These are phyloP conservation scores for Argynnis bischoffii DNA, from an alignment of 2,888 invertebrate species.

Conservation along the genomic window DNA sequence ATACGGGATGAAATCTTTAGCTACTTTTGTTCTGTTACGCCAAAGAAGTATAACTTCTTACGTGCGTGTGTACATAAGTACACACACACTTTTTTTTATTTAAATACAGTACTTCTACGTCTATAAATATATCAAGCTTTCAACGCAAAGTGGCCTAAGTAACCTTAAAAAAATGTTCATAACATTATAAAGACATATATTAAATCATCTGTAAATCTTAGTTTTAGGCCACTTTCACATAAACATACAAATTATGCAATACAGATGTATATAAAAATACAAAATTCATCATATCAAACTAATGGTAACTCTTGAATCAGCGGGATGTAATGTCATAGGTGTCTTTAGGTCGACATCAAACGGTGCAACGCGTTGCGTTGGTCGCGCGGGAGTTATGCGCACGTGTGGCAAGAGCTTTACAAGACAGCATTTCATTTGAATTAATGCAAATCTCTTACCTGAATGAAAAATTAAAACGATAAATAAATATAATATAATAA, in stretches of 20 bases:
- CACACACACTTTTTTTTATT: too few relatives aligned
- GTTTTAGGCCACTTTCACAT: background rate
- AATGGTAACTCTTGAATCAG: constrained; percentile 61
- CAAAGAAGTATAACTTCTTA: too few relatives aligned
- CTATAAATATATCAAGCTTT: too few relatives aligned
- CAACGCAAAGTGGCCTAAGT: too few relatives aligned
- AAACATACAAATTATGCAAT: background rate
- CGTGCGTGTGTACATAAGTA: too few relatives aligned
- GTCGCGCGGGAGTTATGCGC: constrained; percentile 48
- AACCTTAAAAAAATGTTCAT: too few relatives aligned
- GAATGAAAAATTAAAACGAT: constrained; percentile 27
- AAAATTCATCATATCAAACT: constrained; percentile 57
- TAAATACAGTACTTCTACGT: too few relatives aligned
- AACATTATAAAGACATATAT: too few relatives aligned
- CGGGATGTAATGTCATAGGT: constrained; percentile 69
- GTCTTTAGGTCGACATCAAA: constrained; percentile 66
- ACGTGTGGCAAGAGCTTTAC: constrained; percentile 57
- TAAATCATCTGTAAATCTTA: too few relatives aligned
- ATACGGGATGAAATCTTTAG: too few relatives aligned
- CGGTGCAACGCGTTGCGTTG: constrained; percentile 32
- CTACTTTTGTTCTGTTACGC: too few relatives aligned
- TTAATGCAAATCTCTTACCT: constrained; percentile 75
- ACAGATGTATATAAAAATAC: background rate
- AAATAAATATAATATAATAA: background rate
- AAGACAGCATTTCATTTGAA: constrained; percentile 75